These are phyloP conservation scores for Lasioglossum calceatum DNA, from an alignment of 2,888 invertebrate species.

Conservation along the genomic window DNA sequence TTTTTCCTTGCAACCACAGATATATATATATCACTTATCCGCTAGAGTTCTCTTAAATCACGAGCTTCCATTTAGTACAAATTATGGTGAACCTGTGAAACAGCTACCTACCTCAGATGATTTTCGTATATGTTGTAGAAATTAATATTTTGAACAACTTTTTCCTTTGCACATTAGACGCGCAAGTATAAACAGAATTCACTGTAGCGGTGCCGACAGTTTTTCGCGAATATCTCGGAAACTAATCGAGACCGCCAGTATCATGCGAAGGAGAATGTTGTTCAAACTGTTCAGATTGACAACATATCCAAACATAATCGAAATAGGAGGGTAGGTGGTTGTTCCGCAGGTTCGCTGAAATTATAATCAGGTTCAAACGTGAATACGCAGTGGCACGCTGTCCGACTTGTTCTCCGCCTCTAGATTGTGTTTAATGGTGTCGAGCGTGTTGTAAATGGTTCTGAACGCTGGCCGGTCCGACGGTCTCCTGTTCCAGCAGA, in stretches of 20 bases:
- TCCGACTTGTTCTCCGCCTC: slow-evolving; percentile 81
- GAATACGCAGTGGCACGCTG: slow-evolving; percentile 80
- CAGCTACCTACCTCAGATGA: neutral
- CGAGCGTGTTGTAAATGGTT: slow-evolving; percentile 91
- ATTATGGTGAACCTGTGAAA: neutral
- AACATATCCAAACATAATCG: neutral
- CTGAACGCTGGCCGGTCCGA: slow-evolving; percentile 94
- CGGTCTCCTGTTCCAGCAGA: slow-evolving; percentile 96
- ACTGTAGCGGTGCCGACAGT: neutral
- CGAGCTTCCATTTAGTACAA: slow-evolving; percentile 26
- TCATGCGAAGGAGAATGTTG: neutral
- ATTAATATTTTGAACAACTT: neutral
- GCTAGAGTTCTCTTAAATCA: slow-evolving; percentile 43
- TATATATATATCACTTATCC: slow-evolving; percentile 58
- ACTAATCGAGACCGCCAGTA: neutral
- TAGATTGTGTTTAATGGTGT: slow-evolving; percentile 87
- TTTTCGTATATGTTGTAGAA: neutral
- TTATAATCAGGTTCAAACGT: slow-evolving; percentile 72
- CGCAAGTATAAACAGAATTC: neutral
- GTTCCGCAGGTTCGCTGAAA: neutral
- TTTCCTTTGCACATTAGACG: neutral
- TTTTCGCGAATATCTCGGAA: neutral
- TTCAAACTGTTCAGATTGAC: neutral
- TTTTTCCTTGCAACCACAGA: no score
- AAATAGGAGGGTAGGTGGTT: neutral